A percentile compares a stretch with the other conserved stretches of the same genome.
These are phyloP conservation scores for Drosophila ironensis DNA, from an alignment of 1,140 invertebrate species.

Conservation along the genomic window DNA sequence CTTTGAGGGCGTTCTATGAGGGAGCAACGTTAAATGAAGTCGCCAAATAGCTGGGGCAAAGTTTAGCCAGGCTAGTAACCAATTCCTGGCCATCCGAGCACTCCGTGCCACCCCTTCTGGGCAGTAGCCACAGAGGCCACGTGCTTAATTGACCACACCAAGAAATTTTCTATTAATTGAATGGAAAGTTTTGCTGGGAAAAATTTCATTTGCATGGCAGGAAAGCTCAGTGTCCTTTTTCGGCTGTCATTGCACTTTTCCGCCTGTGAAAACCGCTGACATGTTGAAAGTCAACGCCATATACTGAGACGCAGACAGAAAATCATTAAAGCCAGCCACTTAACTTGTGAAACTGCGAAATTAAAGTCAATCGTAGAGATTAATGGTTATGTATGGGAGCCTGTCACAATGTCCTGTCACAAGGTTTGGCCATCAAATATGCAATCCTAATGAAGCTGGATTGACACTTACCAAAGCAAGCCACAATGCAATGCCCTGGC, in stretches of 20 bases:
- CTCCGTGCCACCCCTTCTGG: too few relatives aligned
- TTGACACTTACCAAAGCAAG: constrained; percentile 22
- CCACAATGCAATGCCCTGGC: constrained; percentile 8
- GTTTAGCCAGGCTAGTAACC: constrained; percentile 10
- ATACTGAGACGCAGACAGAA: too few relatives aligned
- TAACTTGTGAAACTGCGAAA: too few relatives aligned
- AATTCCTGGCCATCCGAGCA: background rate
- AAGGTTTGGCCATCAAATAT: constrained; percentile 20
- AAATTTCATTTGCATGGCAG: constrained; percentile 51
- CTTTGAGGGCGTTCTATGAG: constrained; percentile 40
- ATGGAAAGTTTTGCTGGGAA: constrained; percentile 42
- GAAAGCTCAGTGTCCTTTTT: background rate
- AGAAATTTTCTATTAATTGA: constrained; percentile 62
- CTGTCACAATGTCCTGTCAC: background rate
- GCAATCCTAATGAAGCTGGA: constrained; percentile 27
- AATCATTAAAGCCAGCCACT: too few relatives aligned
- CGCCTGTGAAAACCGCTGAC: background rate
- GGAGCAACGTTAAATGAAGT: constrained; percentile 62
- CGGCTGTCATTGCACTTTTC: background rate
- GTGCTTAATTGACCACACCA: constrained; percentile 67
- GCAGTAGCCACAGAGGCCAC: constrained; percentile 9
- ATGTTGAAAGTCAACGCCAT: background rate
- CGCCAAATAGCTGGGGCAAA: constrained; percentile 44
- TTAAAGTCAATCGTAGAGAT: too few relatives aligned
- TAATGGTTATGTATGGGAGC: background rate